Evolutionary conservation across 2,797 vertebrate genomes (phyloP), one percentile per base, ranked within the genome.

Genomic region (Chloroceryle inda): DNA sequence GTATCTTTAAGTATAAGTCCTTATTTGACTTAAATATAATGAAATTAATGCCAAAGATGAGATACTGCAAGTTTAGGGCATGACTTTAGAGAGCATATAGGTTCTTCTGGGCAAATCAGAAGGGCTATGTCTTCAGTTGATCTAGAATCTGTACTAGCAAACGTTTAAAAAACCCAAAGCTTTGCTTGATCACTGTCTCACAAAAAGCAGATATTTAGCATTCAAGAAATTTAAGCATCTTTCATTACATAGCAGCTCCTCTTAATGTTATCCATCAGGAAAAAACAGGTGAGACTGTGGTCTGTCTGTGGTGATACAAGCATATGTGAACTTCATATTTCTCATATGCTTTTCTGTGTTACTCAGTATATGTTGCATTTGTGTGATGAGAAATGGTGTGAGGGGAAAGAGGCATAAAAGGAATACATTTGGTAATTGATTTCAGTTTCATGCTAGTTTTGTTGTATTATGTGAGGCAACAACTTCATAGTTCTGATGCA

Each of bases 61-160:
- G 5, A 3, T 67, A 37, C 11, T 56, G 10, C 4, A 58, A 37
- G 5, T 23, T 72, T 23, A 89, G 11, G 33, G 3, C 0, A 2
- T 31, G 20, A 11, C 6, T 10, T 53, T 27, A 47, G 11, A 44
- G 8, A 56, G 2, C 33, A 78, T n/a, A 17, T 45, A 27, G 11
- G 10, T 69, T 90, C 24, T 42, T 7, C 16, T 37, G 22, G 31
- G 62, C 31, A 52, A 56, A 66, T 18, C 10, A 56, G 23, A 88
- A 85, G 6, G 20, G 3, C 4, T 23, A 45, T 4, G 6, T 42
- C 42, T 93, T 42, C 29, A 55, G 35, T 0, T 1, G 22, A 6
- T 19, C 9, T 73, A 62, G 3, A 9, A 33, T 18, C 24, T 64
- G 7, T 52, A 37, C 5, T 67, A 29, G 15, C 6, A 75, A 81